Conservation (phyloP, 2,113 vertebrate genomes). For the Oreochromis niloticus region DNA sequence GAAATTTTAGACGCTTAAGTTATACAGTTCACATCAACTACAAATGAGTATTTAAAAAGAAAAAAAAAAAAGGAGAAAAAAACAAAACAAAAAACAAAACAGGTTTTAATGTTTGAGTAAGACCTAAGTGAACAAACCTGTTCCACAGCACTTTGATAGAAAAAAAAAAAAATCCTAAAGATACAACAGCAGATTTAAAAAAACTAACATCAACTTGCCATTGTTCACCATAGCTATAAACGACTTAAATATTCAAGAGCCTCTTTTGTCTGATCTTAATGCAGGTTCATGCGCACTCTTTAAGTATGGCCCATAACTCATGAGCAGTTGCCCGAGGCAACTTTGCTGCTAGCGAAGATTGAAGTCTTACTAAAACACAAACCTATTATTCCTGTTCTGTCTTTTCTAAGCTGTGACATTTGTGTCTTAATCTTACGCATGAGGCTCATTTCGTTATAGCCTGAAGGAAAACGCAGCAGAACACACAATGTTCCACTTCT, state of each 20-base stretch:
- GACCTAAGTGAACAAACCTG: not conserved
- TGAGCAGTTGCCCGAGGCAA: not conserved
- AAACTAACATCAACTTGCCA: not conserved
- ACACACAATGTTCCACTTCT: not conserved
- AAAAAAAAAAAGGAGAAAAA: rapidly evolving
- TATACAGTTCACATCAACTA: not conserved
- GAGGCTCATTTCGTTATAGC: not conserved
- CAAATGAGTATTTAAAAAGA: not conserved
- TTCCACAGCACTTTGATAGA: not conserved
- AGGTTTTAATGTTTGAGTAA: not conserved
- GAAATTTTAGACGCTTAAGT: not conserved
- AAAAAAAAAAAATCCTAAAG: not conserved
- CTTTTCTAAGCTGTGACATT: not conserved
- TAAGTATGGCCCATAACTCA: not conserved
- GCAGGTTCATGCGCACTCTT: not conserved
- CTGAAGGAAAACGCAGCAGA: not conserved
- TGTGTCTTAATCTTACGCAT: not conserved
- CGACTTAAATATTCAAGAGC: not conserved
- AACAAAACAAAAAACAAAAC: not conserved
- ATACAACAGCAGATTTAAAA: not conserved
- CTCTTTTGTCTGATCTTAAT: not conserved
- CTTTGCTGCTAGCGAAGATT: conserved; percentile 2
- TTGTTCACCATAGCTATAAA: not conserved
- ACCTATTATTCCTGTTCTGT: conserved; percentile 39
- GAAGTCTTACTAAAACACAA: conserved; percentile 23